Evolutionary conservation across 2,797 vertebrate species (phyloP).

Genomic region (Falco concolor): DNA sequence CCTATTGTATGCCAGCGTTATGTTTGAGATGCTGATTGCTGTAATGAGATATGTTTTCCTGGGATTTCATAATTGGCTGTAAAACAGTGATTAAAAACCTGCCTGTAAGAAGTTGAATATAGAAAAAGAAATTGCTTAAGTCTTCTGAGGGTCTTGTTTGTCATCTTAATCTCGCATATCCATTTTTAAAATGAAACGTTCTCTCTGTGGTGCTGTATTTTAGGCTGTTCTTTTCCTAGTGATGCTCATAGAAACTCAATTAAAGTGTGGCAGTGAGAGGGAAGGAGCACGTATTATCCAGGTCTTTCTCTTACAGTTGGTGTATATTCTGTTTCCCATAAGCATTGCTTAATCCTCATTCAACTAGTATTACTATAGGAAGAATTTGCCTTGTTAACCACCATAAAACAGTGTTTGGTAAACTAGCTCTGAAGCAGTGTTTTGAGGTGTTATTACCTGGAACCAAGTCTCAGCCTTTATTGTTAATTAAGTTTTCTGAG

Average conservation of each 20-base stretch:
- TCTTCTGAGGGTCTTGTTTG: background rate
- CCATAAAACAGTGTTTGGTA: background rate
- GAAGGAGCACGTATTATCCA: background rate
- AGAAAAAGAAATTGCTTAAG: background rate
- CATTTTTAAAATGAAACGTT: background rate
- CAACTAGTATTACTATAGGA: background rate
- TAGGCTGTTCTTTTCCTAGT: background rate
- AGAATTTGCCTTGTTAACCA: background rate
- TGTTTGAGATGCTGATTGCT: background rate
- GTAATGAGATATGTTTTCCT: background rate
- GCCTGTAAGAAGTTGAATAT: background rate
- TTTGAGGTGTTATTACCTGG: background rate
- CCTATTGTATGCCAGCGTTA: background rate
- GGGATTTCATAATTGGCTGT: background rate
- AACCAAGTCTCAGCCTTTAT: background rate
- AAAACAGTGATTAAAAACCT: background rate
- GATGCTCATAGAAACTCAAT: background rate
- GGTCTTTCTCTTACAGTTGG: background rate
- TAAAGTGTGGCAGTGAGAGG: background rate
- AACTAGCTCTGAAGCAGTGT: background rate
- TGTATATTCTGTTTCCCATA: background rate
- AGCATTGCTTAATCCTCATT: background rate
- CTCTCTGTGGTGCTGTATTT: background rate
- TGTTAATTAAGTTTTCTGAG: background rate
- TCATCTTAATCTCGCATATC: background rate